Percentiles rank a stretch among this genome's conserved stretches.
These are phyloP conservation scores for Phrynocephalus versicolor DNA, from an alignment of 2,113 vertebrate genomes.

Conservation along the genomic window DNA sequence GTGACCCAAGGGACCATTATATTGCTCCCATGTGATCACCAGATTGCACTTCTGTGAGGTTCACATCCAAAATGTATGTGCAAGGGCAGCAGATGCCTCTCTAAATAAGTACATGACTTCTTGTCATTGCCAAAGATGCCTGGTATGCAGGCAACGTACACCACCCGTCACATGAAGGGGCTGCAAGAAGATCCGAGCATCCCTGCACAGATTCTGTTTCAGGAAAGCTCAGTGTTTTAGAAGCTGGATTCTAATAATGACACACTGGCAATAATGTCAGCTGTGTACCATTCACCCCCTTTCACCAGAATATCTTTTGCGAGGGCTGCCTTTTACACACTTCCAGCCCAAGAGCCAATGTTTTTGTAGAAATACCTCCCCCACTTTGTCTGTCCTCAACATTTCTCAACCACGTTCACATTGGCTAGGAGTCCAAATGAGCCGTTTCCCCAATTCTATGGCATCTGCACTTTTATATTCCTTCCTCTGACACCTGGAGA, in stretches of 20 bases:
- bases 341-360: neutral
- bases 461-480: constrained; percentile 70
- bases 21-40: constrained; percentile 45
- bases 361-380: constrained; percentile 37
- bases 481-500: constrained; percentile 70
- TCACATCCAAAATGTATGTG: constrained; percentile 21
- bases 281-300: neutral
- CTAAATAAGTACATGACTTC: constrained; percentile 13
- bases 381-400: neutral
- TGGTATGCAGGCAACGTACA: constrained; percentile 19
- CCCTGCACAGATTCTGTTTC: constrained; percentile 49
- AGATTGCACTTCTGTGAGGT: neutral
- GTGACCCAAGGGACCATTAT: constrained; percentile 47
- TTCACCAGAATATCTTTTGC: constrained; percentile 13
- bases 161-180: constrained; percentile 51
- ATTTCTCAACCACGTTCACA: constrained; percentile 42
- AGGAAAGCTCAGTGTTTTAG: constrained; percentile 43
- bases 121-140: constrained; percentile 17
- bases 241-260: constrained; percentile 13
- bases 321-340: neutral
- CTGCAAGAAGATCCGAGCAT: constrained; percentile 63
- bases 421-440: constrained; percentile 64
- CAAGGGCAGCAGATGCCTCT: constrained; percentile 42
- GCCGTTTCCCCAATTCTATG: constrained; percentile 48
- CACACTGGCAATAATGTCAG: neutral